These are phyloP conservation scores for Silurus glanis DNA, from an alignment of 2,113 vertebrate genomes.

Conservation along the genomic window DNA sequence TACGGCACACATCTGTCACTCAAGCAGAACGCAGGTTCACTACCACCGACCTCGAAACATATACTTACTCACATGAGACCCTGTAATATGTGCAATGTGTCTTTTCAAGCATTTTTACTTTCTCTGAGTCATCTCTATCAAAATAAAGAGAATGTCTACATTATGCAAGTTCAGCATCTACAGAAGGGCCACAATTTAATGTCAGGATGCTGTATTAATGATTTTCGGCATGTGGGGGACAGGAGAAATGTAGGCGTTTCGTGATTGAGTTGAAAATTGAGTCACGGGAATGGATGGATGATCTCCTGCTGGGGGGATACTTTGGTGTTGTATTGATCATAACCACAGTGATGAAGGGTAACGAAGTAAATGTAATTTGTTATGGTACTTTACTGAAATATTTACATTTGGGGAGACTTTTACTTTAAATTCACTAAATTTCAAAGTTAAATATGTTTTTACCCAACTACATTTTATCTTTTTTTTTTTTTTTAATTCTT, in stretches of 20 bases:
- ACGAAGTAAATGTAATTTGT: too few relatives aligned
- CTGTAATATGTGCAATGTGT: neutral
- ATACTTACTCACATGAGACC: conserved; percentile 23
- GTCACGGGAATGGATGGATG: neutral
- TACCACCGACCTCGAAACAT: conserved; percentile 20
- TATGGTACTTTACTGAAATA: too few relatives aligned
- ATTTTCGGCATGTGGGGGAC: neutral
- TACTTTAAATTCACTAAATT: too few relatives aligned
- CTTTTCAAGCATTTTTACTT: neutral
- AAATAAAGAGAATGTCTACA: conserved; percentile 32
- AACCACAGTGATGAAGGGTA: too few relatives aligned
- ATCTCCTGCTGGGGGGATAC: neutral
- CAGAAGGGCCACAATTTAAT: neutral
- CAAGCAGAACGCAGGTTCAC: conserved; percentile 25
- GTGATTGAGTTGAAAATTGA: neutral
- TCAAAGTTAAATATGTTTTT: too few relatives aligned
- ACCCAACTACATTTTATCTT: too few relatives aligned
- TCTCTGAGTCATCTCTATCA: neutral
- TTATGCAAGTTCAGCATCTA: neutral
- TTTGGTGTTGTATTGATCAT: neutral
- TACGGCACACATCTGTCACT: conserved; percentile 46
- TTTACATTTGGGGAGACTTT: too few relatives aligned
- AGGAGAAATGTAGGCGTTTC: neutral
- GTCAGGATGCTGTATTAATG: too few relatives aligned
- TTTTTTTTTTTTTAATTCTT: too few relatives aligned